Evolutionary conservation across 2,888 invertebrate genomes (phyloP).

Genomic region (Acronicta leporina): DNA sequence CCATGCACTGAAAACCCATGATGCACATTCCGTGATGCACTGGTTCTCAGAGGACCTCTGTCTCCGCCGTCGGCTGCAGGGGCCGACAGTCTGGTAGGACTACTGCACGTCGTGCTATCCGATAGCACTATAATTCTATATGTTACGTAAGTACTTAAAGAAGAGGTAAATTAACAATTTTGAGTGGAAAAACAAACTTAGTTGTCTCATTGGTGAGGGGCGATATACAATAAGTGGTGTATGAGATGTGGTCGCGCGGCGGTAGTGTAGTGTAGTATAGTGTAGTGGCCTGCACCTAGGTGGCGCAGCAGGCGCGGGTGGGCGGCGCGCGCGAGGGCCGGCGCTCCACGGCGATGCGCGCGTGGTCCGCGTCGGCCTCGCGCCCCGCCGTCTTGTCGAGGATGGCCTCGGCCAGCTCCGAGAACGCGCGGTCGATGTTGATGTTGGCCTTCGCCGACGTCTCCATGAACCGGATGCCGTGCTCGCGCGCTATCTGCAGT

Average conservation of each 20-base stretch:
- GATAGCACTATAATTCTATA: conserved; percentile 5
- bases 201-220: background rate
- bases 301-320: conserved; percentile 86
- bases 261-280: no score
- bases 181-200: background rate
- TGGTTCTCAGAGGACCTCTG: background rate
- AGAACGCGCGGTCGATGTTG: conserved; percentile 98
- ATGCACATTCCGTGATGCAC: background rate
- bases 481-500: conserved; percentile 96
- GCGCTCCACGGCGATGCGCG: conserved; percentile 91
- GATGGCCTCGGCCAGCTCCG: conserved; percentile 98
- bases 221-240: background rate
- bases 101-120: conserved; percentile 10
- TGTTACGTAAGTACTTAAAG: conserved; percentile 24
- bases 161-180: no score
- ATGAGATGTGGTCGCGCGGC: background rate
- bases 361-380: conserved; percentile 91
- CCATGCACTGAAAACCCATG: background rate
- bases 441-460: conserved; percentile 99
- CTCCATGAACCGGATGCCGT: conserved; percentile 98
- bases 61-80: no score
- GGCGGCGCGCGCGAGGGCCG: conserved; percentile 91
- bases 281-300: conserved; percentile 57
- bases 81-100: conserved; percentile 1
- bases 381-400: conserved; percentile 96